Evolutionary conservation across 1,140 invertebrate genomes (phyloP).

Genomic region (Bombus polaris): DNA sequence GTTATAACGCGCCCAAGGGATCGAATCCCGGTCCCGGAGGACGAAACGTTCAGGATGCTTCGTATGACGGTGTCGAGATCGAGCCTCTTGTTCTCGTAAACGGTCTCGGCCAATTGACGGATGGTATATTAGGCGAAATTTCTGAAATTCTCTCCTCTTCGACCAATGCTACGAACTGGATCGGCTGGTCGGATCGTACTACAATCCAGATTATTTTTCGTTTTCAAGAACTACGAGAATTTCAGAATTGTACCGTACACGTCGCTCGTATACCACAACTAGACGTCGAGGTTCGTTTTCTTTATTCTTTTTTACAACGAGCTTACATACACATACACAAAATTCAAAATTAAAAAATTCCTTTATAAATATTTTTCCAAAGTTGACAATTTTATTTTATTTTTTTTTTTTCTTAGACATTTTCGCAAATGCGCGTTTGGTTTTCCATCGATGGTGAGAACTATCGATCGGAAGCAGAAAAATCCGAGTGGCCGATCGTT

Average conservation of each 20-base stretch:
- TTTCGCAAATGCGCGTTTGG: conserved; percentile 87
- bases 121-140: conserved; percentile 81
- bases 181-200: conserved; percentile 92
- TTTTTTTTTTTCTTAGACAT: conserved; percentile 83
- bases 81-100: conserved; percentile 84
- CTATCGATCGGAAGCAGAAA: conserved; percentile 85
- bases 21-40: conserved; percentile 84
- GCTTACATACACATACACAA: background rate
- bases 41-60: conserved; percentile 93
- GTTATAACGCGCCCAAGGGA: conserved; percentile 87
- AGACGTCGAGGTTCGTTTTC: conserved; percentile 86
- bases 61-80: conserved; percentile 93
- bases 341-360: too few relatives aligned
- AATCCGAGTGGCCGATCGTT: conserved; percentile 69
- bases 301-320: too few relatives aligned
- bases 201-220: conserved; percentile 89
- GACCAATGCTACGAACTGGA: conserved; percentile 84
- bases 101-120: conserved; percentile 93
- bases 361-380: background rate
- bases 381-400: background rate
- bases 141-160: conserved; percentile 67
- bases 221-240: conserved; percentile 90
- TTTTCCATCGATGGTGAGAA: conserved; percentile 91
- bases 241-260: conserved; percentile 90
- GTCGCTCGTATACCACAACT: conserved; percentile 88